These are phyloP conservation scores for Dicaeum eximium DNA, from an alignment of 2,113 vertebrate species.

Conservation along the genomic window DNA sequence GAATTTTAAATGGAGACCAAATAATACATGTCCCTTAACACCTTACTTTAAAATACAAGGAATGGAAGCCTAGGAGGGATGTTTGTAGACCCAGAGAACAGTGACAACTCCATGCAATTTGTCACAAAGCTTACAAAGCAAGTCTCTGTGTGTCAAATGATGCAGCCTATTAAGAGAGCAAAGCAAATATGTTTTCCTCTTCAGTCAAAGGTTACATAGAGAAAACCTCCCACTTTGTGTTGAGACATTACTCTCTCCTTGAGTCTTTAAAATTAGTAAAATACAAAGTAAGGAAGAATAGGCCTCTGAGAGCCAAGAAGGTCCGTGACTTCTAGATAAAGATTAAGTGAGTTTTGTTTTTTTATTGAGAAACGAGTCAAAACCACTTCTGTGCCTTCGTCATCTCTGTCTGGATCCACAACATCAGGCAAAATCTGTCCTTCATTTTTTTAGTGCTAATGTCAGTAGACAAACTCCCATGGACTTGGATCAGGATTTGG, in stretches of 20 bases:
- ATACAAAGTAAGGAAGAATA: neutral
- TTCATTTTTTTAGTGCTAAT: neutral
- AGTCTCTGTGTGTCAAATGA: neutral
- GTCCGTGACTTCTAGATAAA: neutral
- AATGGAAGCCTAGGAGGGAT: neutral
- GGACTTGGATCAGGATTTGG: neutral
- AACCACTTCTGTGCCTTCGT: neutral
- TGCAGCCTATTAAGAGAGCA: neutral
- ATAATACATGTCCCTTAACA: neutral
- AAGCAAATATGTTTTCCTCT: neutral
- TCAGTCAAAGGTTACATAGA: neutral
- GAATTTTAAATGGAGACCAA: neutral
- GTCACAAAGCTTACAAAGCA: neutral
- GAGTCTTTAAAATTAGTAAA: neutral
- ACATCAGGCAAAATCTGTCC: neutral
- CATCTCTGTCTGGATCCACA: neutral
- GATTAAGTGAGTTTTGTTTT: neutral
- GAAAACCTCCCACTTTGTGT: neutral
- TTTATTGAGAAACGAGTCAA: neutral
- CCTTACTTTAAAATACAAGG: neutral
- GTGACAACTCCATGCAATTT: neutral
- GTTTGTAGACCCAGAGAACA: neutral
- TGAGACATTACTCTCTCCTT: neutral
- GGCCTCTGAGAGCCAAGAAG: neutral
- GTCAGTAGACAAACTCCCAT: neutral